Evolutionary conservation across 2,113 vertebrate genomes (phyloP).

Genomic region (Turdus rufiventris): DNA sequence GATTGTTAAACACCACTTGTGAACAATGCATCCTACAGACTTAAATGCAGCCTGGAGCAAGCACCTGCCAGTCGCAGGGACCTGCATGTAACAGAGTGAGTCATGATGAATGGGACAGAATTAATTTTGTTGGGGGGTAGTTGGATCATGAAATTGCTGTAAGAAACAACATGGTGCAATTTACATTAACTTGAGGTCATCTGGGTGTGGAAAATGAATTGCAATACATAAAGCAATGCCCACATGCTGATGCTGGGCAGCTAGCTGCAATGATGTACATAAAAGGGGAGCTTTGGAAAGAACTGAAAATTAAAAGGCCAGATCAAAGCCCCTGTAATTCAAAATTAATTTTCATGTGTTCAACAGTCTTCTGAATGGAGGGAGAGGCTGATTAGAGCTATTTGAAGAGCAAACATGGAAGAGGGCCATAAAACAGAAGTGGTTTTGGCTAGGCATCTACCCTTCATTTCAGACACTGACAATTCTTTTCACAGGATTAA

Average conservation of each 20-base stretch:
- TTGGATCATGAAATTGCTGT: not conserved
- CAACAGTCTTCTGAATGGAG: not conserved
- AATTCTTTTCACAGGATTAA: not conserved
- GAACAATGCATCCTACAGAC: not conserved
- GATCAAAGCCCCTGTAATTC: not conserved
- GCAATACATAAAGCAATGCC: not conserved
- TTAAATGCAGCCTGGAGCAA: conserved; percentile 14
- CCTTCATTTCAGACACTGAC: not conserved
- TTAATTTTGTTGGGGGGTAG: not conserved
- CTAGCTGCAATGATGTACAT: not conserved
- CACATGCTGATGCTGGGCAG: not conserved
- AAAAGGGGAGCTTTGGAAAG: not conserved
- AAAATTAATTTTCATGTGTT: conserved; percentile 25
- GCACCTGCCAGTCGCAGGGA: not conserved
- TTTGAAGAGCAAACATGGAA: conserved; percentile 12
- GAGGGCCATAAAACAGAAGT: not conserved
- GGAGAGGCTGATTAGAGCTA: not conserved
- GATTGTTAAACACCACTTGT: conserved; percentile 9
- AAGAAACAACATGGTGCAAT: not conserved
- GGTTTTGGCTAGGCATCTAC: not conserved
- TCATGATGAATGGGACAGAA: not conserved
- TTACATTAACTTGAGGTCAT: not conserved
- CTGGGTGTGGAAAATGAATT: not conserved
- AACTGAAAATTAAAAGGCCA: not conserved
- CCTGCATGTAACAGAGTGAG: not conserved